Conservation (phyloP, 2,888 invertebrate genomes). For the Nomada fabriciana region DNA sequence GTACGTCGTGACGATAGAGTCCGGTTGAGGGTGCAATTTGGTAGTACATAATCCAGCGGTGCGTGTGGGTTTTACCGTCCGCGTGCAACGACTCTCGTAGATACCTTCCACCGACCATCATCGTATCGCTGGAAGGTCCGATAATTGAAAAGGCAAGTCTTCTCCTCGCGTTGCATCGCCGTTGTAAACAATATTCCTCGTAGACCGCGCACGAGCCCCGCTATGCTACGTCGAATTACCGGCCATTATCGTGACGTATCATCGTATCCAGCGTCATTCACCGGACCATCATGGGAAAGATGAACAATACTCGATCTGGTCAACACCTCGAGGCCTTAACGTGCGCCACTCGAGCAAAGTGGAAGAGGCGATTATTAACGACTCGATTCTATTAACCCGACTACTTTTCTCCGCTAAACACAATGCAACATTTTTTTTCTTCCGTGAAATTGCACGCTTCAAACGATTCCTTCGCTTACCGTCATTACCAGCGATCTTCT, state of each 20-base stretch:
- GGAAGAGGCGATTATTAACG: constrained; percentile 71
- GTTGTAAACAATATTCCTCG: constrained; percentile 67
- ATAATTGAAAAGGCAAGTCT: constrained; percentile 77
- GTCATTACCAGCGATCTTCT: constrained; percentile 26
- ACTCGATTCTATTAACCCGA: constrained; percentile 67
- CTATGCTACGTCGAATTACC: constrained; percentile 78
- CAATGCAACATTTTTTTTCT: constrained; percentile 41
- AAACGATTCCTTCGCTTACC: constrained; percentile 43
- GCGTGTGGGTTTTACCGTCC: constrained; percentile 71
- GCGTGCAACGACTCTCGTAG: constrained; percentile 59
- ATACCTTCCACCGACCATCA: constrained; percentile 68
- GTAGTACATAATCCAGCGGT: constrained; percentile 69
- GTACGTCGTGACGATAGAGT: constrained; percentile 20
- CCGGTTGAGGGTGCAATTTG: constrained; percentile 68
- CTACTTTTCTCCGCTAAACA: constrained; percentile 58
- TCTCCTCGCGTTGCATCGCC: constrained; percentile 55
- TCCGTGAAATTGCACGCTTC: constrained; percentile 42
- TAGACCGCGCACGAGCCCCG: constrained; percentile 64
- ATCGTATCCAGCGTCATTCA: constrained; percentile 75
- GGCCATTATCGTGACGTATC: constrained; percentile 80
- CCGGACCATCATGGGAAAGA: constrained; percentile 70
- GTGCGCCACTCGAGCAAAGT: constrained; percentile 64
- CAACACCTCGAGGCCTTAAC: constrained; percentile 72
- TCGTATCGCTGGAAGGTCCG: constrained; percentile 72
- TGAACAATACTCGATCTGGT: constrained; percentile 73